Conservation (phyloP, 2,113 vertebrate genomes). For the Ceuthmochares aereus region DNA sequence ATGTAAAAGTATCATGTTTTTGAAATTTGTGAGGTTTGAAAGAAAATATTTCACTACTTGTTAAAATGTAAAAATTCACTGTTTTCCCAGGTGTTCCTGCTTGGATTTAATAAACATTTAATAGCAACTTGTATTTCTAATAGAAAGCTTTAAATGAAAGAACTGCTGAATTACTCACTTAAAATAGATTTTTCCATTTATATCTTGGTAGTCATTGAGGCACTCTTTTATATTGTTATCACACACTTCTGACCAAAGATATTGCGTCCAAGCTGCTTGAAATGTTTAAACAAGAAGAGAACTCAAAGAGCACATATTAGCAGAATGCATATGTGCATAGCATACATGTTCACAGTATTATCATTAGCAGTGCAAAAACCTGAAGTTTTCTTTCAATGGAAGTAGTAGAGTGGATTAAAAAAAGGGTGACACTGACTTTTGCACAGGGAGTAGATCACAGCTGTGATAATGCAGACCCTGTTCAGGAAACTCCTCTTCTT, state of each 20-base stretch:
- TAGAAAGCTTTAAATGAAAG: background rate
- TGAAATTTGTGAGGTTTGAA: background rate
- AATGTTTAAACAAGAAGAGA: background rate
- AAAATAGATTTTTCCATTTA: background rate
- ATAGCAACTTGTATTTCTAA: background rate
- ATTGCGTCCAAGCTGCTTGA: background rate
- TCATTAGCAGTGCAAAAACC: background rate
- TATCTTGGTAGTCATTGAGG: rapidly evolving
- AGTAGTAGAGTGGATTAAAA: background rate
- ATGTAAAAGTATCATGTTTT: background rate
- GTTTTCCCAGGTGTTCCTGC: background rate
- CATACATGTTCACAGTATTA: background rate
- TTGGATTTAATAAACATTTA: background rate
- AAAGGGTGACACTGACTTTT: background rate
- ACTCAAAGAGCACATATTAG: background rate
- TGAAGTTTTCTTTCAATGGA: background rate
- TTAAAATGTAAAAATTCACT: background rate
- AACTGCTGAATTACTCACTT: background rate
- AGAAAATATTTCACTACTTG: background rate
- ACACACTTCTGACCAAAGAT: background rate
- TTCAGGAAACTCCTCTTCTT: background rate
- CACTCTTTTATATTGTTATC: background rate
- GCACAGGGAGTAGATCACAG: background rate
- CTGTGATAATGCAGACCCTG: background rate
- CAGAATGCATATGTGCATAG: rapidly evolving